phyloP scores from a whole-genome alignment of 2,888 invertebrate genomes.

The Polymixis flavicincta region DNA sequence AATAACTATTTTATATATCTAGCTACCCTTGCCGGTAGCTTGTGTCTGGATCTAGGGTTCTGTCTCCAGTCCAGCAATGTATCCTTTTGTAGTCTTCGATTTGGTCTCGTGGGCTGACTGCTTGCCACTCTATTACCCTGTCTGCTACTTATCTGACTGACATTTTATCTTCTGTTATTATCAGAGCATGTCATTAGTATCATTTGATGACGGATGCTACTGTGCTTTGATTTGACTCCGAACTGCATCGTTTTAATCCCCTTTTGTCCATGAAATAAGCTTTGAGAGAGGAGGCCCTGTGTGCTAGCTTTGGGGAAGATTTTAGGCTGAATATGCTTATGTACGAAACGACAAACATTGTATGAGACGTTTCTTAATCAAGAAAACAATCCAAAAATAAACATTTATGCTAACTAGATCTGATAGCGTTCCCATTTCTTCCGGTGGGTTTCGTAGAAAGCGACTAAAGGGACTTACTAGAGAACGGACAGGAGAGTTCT shows the following conservation, averaged over 20 bases:
- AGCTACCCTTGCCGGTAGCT: not conserved
- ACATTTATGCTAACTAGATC: too few relatives aligned
- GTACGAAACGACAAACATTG: not conserved
- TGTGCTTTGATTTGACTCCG: not conserved
- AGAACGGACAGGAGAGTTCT: too few relatives aligned
- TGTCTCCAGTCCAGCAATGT: not conserved
- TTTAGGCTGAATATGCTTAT: too few relatives aligned
- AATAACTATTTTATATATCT: not conserved
- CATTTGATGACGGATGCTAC: not conserved
- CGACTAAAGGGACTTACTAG: too few relatives aligned
- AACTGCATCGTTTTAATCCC: not conserved
- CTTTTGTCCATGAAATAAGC: not conserved
- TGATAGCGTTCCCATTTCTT: too few relatives aligned
- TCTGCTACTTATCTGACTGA: not conserved
- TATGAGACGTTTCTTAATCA: not conserved
- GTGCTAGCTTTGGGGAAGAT: not conserved
- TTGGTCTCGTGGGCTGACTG: not conserved
- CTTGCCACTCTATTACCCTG: not conserved
- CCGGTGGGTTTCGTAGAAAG: too few relatives aligned
- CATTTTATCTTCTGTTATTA: not conserved
- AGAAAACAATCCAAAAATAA: not conserved
- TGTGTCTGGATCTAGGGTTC: not conserved
- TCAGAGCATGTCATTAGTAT: not conserved
- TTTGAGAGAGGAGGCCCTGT: too few relatives aligned
- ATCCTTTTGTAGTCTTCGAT: not conserved